These are phyloP conservation scores for Ophioninae sp. DNA, from an alignment of 2,888 invertebrate genomes.

Conservation along the genomic window DNA sequence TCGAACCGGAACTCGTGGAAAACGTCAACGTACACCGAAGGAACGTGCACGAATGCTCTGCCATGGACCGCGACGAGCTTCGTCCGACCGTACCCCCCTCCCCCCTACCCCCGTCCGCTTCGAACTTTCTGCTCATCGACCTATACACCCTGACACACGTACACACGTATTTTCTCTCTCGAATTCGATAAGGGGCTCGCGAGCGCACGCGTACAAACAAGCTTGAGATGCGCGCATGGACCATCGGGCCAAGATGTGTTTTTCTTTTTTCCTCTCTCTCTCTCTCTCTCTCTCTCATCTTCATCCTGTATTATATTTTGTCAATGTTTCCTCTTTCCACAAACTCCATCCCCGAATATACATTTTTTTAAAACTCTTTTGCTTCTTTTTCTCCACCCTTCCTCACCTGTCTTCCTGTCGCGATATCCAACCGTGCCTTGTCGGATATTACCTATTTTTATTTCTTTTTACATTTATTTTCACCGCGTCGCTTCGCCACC, in stretches of 20 bases:
- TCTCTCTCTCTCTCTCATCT: conserved; percentile 32
- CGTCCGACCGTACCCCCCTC: conserved; percentile 24
- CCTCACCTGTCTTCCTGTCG: conserved; percentile 14
- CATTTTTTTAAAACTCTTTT: conserved; percentile 23
- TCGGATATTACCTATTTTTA: conserved; percentile 10
- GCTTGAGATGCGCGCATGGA: conserved; percentile 46
- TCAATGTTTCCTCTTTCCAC: too few species aligned
- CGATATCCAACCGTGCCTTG: background rate
- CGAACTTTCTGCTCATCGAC: conserved; percentile 62
- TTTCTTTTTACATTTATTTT: too few species aligned
- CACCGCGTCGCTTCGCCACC: background rate
- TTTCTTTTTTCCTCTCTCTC: too few species aligned
- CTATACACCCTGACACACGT: conserved; percentile 46
- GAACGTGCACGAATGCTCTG: background rate
- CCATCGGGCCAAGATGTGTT: conserved; percentile 26
- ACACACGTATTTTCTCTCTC: conserved; percentile 46
- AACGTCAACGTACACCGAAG: conserved; percentile 11
- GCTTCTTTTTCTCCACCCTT: background rate
- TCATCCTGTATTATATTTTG: conserved; percentile 22
- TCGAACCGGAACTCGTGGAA: background rate
- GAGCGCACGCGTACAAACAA: conserved; percentile 70
- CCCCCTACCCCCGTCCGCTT: conserved; percentile 50
- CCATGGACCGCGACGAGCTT: conserved; percentile 25
- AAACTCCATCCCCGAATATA: too few species aligned
- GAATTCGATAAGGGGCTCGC: conserved; percentile 77